Percentiles rank a stretch among this genome's conserved stretches.
phyloP scores from a whole-genome alignment of 2,888 invertebrate species.

The Melipona beecheii region DNA sequence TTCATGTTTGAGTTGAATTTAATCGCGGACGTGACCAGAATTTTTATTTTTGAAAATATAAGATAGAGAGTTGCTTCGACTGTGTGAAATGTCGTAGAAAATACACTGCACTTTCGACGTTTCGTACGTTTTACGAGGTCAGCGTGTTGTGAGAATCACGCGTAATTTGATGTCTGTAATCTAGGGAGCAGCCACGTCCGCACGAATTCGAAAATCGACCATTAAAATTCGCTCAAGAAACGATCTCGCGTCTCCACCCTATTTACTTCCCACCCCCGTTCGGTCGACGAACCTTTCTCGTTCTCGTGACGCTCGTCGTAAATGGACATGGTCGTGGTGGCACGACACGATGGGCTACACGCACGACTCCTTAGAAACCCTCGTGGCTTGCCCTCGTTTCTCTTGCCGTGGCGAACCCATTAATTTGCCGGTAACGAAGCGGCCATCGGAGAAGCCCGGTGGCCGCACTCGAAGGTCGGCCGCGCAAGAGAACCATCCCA shows the following conservation, averaged over 20 bases:
- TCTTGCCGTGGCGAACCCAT: conserved; percentile 10
- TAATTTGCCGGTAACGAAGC: conserved; percentile 37
- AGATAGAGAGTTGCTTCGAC: too few relatives aligned
- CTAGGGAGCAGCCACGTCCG: not conserved
- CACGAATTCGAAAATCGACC: not conserved
- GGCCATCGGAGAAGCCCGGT: not conserved
- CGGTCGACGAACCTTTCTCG: not conserved
- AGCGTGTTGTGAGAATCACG: too few relatives aligned
- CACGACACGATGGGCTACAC: not conserved
- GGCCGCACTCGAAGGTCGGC: not conserved
- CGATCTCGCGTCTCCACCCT: not conserved
- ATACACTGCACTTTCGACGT: too few relatives aligned
- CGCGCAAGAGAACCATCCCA: conserved; percentile 34
- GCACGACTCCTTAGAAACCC: not conserved
- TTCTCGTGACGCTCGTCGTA: not conserved
- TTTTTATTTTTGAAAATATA: too few relatives aligned
- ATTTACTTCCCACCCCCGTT: not conserved
- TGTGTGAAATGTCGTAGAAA: too few relatives aligned
- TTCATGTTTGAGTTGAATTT: not conserved
- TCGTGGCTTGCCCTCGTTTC: conserved; percentile 1
- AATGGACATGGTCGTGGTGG: not conserved
- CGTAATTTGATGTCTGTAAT: too few relatives aligned
- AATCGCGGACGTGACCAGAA: not conserved
- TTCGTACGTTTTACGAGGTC: too few relatives aligned
- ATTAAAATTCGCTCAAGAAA: not conserved